These are phyloP conservation scores for Ophonus ardosiacus DNA, from an alignment of 2,888 invertebrate species.

Conservation along the genomic window DNA sequence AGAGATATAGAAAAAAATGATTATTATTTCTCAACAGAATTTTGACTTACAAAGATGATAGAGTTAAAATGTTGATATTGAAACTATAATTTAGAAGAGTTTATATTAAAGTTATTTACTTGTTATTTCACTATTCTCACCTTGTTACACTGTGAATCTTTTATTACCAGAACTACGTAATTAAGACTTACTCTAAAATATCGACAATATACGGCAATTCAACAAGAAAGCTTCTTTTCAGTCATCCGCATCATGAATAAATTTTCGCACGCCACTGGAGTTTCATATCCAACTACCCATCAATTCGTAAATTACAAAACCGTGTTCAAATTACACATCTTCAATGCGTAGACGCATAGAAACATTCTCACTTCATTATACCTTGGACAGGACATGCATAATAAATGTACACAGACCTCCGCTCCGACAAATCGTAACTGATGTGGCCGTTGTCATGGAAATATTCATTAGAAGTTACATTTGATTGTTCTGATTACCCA, in stretches of 20 bases:
- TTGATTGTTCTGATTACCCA: background rate
- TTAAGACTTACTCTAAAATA: no score
- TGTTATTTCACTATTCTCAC: no score
- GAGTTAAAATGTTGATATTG: no score
- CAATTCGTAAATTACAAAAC: slow-evolving; percentile 46
- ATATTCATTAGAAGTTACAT: slow-evolving; percentile 19
- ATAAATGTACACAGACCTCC: background rate
- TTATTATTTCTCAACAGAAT: no score
- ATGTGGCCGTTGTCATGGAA: slow-evolving; percentile 3
- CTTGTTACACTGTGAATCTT: no score
- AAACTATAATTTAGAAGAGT: no score
- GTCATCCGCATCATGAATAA: background rate
- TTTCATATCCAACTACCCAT: slow-evolving; percentile 5
- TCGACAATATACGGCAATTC: no score
- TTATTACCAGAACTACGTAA: no score
- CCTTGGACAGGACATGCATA: background rate
- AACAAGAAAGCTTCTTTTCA: background rate
- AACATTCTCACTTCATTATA: slow-evolving; percentile 1
- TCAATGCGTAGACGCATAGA: slow-evolving; percentile 15
- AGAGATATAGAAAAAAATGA: no score
- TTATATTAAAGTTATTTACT: no score
- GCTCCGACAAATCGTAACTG: background rate
- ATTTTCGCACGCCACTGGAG: slow-evolving; percentile 15
- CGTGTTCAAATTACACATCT: slow-evolving; percentile 30
- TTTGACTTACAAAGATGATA: no score